Base-by-base conservation (phyloP, 2,113 vertebrate species). In the Copsychus sechellarum region DNA sequence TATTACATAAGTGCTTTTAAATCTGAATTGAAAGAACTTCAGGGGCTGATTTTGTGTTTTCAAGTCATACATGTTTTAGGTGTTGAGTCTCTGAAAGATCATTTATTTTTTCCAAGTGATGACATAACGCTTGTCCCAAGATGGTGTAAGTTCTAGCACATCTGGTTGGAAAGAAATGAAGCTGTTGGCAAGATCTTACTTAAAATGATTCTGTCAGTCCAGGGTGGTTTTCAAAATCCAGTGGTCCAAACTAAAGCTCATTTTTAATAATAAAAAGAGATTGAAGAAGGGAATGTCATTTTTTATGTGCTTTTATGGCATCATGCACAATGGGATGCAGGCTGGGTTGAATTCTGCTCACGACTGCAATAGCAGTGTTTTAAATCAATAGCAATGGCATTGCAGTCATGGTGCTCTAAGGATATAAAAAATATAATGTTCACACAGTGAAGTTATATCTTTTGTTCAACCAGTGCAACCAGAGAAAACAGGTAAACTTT, bases 201-300 rank as follows among this genome's bases (percentile, higher is more conserved):
- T 91, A 33, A 86, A 93, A 60, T 69, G 8, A 24, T 50, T 66
- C 67, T 87, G 61, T 85, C 61, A 67, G 6, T 86, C 22, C 40
- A 53, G 81, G n/a, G 65, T 64, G 51, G 48, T 53, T 92, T 89
- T 67, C 57, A 70, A 76, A 78, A 84, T 81, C 56, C 24, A 64
- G 18, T 47, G 19, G 54, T 81, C 48, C 43, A 74, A 93, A 74
- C 51, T 51, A 67, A 58, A 81, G 15, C 22, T 61, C 24, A 33
- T 69, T 91, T 92, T 95, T 95, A 90, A 90, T 74, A 53, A 45
- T 71, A 84, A 93, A 82, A 73, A 61, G 42, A 65, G 42, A 58
- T 1, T 66, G 64, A 73, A 81, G 72, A 82, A 83, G 33, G 42
- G 34, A 90, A 92, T 86, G 77, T 64, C 1, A 79, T 78, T 91